Evolutionary conservation across 2,113 vertebrate species (phyloP).

Genomic region (Rhinopithecus roxellana): DNA sequence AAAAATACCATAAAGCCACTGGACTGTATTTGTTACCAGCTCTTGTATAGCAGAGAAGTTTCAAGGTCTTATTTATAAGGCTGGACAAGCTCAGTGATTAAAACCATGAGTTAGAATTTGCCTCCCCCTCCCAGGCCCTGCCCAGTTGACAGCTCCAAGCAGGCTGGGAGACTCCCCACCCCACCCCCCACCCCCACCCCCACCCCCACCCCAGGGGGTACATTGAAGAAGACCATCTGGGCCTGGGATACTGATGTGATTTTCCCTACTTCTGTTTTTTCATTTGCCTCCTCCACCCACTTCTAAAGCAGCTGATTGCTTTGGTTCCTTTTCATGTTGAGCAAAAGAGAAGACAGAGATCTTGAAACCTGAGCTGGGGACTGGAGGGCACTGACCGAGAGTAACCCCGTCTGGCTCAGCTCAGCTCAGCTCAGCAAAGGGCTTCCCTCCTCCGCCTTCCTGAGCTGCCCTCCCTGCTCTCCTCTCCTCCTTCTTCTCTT

Average conservation of each 20-base stretch:
- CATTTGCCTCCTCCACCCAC: conserved; percentile 38
- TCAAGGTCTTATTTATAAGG: not conserved
- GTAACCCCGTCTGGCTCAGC: conserved; percentile 77
- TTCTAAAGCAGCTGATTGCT: conserved; percentile 60
- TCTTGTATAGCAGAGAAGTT: not conserved
- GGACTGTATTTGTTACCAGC: not conserved
- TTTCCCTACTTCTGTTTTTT: conserved; percentile 30
- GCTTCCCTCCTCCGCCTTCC: conserved; percentile 23
- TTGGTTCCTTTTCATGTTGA: conserved; percentile 71
- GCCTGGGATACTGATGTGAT: not conserved
- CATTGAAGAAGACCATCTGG: not conserved
- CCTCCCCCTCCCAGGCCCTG: too few species aligned
- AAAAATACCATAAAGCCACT: not conserved
- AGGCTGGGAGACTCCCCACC: not conserved
- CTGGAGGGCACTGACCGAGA: conserved; percentile 83
- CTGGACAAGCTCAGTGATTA: not conserved
- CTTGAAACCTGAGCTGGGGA: conserved; percentile 81
- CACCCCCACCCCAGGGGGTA: not conserved
- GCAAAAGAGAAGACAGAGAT: conserved; percentile 76
- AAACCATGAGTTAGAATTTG: not conserved
- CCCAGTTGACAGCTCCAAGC: not conserved
- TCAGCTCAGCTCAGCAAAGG: not conserved
- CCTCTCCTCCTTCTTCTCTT: accelerated
- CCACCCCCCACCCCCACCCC: not conserved
- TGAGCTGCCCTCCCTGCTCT: not conserved